A percentile compares a stretch with the other conserved stretches of the same genome.
Evolutionary conservation across 1,140 invertebrate genomes (phyloP).

Genomic region (Eufriesea mexicana): DNA sequence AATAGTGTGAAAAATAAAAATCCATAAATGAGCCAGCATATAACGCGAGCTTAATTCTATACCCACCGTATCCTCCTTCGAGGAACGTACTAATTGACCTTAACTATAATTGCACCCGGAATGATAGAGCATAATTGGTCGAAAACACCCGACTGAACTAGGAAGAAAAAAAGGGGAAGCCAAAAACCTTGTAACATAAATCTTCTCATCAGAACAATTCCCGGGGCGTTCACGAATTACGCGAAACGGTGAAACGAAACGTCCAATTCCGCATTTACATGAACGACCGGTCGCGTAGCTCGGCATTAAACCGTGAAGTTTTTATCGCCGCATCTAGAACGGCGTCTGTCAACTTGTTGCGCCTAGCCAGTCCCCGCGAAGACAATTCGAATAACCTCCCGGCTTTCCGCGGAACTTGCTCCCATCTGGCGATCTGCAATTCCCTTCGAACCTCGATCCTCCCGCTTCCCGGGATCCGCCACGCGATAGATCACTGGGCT

Average conservation of each 20-base stretch:
- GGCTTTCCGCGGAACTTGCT: not conserved
- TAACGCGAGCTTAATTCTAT: not conserved
- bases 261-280: constrained; percentile 13
- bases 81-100: not conserved
- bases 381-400: constrained; percentile 48
- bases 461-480: not conserved
- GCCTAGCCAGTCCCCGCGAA: constrained; percentile 18
- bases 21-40: no score
- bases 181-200: not conserved
- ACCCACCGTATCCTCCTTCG: not conserved
- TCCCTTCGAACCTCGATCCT: constrained; percentile 7
- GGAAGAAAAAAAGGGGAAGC: not conserved
- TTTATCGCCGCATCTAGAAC: constrained; percentile 43
- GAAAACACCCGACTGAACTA: not conserved
- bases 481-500: constrained; percentile 6
- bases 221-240: not conserved
- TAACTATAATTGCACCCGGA: not conserved
- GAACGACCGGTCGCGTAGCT: not conserved
- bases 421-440: constrained; percentile 17
- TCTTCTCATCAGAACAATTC: not conserved
- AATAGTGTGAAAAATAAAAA: no score
- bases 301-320: constrained; percentile 45
- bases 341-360: constrained; percentile 54
- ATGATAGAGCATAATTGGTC: not conserved
- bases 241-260: constrained; percentile 15